Base-by-base conservation (phyloP, 2,888 invertebrate species). In the Agapostemon virescens region DNA sequence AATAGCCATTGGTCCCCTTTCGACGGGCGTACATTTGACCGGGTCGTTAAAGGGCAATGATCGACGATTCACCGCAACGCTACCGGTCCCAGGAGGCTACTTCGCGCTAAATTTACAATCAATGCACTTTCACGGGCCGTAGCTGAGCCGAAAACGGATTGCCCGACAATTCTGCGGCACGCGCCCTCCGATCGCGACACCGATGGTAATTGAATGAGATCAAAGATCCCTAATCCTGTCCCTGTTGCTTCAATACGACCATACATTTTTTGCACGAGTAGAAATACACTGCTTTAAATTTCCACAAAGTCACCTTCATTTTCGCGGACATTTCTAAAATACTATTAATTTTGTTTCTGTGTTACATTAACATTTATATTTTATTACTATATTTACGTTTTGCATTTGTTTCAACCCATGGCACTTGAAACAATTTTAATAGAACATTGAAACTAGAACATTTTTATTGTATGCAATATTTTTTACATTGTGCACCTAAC, bases 31-130 rank as follows among this genome's bases (percentile, higher is more conserved):
- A 52, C 69, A 42, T 81, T 42, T 79, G 55, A 63, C 20, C 23
- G 67, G 70, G 63, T 85, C 74, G 80, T 86, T 86, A 86, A 83
- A 84, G 79, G 84, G 70, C 79, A 84, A 83, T 84, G 83, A 84
- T 86, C 77, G 82, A 85, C 81, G 74, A 85, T 84, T 82, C 80
- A 77, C 73, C 74, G 70, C 77, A 64, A 67, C 75, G 55, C 71
- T 49, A 86, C 78, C 67, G 77, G 68, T 69, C 84, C 77, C 82
- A 58, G 67, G 87, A 52, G 84, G 66, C 81, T 81, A 79, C 74
- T 84, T 79, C 73, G 64, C 82, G 52, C 72, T 84, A 81, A 85
- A 85, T 84, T 81, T 81, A 73, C 79, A 83, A 81, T 87, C 82
- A 74, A 87, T 83, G 74, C 78, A 79, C 73, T 67, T 86, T 76